Evolutionary conservation across 2,113 vertebrate genomes (phyloP).

Genomic region (Phoenicopterus ruber): DNA sequence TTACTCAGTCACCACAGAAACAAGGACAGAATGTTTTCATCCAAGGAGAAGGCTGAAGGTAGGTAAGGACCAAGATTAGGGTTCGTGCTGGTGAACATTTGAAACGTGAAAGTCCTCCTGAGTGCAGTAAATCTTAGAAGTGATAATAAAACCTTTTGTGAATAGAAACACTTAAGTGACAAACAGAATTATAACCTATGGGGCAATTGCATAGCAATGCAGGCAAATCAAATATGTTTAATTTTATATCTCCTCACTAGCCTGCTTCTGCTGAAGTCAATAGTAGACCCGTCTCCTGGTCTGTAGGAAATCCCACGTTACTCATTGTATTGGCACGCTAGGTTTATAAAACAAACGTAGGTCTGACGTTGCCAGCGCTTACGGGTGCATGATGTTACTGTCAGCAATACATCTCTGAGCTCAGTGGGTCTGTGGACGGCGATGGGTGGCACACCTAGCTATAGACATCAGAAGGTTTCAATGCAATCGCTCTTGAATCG

Average conservation of each 20-base stretch:
- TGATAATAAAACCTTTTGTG: neutral
- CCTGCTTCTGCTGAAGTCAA: neutral
- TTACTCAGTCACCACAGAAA: constrained; percentile 22
- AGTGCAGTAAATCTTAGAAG: neutral
- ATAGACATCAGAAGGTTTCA: neutral
- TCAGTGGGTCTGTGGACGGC: neutral
- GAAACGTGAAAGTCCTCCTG: neutral
- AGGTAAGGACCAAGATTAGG: neutral
- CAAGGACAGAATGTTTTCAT: neutral
- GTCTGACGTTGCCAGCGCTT: neutral
- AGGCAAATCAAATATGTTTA: neutral
- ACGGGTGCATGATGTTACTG: neutral
- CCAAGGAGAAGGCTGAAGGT: neutral
- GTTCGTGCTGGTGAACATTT: neutral
- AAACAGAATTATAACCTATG: neutral
- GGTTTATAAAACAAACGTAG: neutral
- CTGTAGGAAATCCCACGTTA: neutral
- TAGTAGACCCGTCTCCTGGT: neutral
- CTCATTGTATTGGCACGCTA: neutral
- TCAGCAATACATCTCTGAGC: neutral
- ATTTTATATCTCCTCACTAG: neutral
- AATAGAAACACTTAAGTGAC: neutral
- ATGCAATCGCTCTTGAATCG: neutral
- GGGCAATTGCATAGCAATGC: neutral
- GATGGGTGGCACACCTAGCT: neutral